Evolutionary conservation across 2,113 vertebrate genomes (phyloP).

Genomic region (Scytalopus superciliaris): DNA sequence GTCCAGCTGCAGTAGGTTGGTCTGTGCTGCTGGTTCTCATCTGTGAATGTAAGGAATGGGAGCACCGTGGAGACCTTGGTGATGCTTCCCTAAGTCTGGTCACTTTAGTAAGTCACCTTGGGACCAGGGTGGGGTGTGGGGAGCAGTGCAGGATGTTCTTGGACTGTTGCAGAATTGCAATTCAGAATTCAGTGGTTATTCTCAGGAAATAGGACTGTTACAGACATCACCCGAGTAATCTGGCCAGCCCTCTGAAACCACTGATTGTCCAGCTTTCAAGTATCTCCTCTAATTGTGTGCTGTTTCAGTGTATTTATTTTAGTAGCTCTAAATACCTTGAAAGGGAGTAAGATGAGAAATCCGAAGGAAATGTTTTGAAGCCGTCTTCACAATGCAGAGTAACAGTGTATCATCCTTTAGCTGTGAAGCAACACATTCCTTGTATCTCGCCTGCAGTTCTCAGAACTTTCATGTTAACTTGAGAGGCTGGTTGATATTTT

Average conservation of each 20-base stretch:
- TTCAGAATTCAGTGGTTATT: not conserved
- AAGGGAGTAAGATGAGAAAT: not conserved
- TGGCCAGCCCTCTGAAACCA: not conserved
- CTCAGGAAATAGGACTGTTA: not conserved
- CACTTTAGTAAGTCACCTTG: not conserved
- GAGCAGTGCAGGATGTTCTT: not conserved
- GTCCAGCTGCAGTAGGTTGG: not conserved
- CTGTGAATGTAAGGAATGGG: not conserved
- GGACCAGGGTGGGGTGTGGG: not conserved
- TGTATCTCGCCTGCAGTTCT: not conserved
- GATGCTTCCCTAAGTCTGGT: not conserved
- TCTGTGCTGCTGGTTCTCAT: not conserved
- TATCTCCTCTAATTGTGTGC: not conserved
- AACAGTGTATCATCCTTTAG: accelerated
- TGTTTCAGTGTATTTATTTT: not conserved
- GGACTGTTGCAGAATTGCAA: not conserved
- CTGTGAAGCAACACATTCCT: not conserved
- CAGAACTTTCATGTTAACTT: not conserved
- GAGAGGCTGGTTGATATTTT: not conserved
- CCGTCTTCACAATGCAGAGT: not conserved
- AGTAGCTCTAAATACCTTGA: not conserved
- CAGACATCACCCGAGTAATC: not conserved
- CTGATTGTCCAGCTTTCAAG: not conserved
- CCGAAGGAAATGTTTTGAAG: not conserved
- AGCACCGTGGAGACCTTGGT: not conserved